Percentiles rank a stretch among this genome's conserved stretches.
Conservation (phyloP, 2,888 invertebrate species). For the Patella ulyssiponensis region DNA sequence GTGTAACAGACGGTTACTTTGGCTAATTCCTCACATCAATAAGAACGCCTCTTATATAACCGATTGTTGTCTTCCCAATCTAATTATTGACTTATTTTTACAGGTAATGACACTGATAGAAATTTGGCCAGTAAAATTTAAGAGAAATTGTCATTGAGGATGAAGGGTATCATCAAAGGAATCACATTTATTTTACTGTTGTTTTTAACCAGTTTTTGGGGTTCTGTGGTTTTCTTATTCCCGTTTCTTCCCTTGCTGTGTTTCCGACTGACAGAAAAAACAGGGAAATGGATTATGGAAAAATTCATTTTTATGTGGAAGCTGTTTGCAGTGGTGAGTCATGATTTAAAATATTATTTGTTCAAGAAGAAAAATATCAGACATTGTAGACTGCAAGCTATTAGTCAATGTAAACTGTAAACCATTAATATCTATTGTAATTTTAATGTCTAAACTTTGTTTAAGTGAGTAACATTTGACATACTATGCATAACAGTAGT, state of each 20-base stretch:
- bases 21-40: too few species aligned
- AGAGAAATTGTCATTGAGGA: too few species aligned
- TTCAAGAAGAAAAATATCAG: too few species aligned
- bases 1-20: too few species aligned
- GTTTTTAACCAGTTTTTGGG: slow-evolving; percentile 62
- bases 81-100: too few species aligned
- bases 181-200: slow-evolving; percentile 47
- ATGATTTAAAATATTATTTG: not conserved
- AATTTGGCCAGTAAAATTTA: too few species aligned
- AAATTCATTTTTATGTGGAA: slow-evolving; percentile 85
- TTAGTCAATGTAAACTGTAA: too few species aligned
- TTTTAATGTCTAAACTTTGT: not conserved
- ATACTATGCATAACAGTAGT: not conserved
- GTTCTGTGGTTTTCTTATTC: slow-evolving; percentile 77
- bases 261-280: slow-evolving; percentile 76
- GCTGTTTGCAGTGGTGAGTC: slow-evolving; percentile 84
- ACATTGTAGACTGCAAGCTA: too few species aligned
- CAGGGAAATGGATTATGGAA: slow-evolving; percentile 81
- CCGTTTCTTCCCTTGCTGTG: slow-evolving; percentile 82
- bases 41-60: too few species aligned
- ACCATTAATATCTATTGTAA: too few species aligned
- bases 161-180: slow-evolving; percentile 29
- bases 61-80: too few species aligned
- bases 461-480: not conserved
- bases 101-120: too few species aligned